A percentile compares a stretch with the other conserved stretches of the same genome.
Evolutionary conservation across 2,888 invertebrate species (phyloP).

Genomic region (Melieria picta): DNA sequence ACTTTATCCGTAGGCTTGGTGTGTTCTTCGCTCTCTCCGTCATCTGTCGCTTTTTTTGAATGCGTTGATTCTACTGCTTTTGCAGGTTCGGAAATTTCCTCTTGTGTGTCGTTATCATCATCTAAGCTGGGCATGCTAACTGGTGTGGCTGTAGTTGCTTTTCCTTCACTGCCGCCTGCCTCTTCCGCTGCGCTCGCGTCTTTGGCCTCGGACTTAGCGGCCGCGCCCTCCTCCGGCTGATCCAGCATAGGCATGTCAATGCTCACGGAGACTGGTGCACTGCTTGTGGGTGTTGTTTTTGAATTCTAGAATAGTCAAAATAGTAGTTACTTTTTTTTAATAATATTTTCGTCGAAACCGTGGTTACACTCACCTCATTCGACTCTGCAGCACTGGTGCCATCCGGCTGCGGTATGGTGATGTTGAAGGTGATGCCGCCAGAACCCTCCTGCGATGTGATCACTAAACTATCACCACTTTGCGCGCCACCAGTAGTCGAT

Average conservation of each 20-base stretch:
- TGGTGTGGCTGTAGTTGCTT: slow-evolving; percentile 50
- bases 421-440: slow-evolving; percentile 66
- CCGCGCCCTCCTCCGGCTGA: slow-evolving; percentile 60
- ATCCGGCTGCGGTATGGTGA: slow-evolving; percentile 65
- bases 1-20: slow-evolving; percentile 40
- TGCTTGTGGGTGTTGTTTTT: slow-evolving; percentile 50
- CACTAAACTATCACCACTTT: slow-evolving; percentile 59
- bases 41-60: slow-evolving; percentile 38
- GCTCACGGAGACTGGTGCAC: slow-evolving; percentile 61
- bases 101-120: slow-evolving; percentile 62
- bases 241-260: slow-evolving; percentile 66
- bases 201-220: slow-evolving; percentile 36
- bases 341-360: not conserved
- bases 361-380: slow-evolving; percentile 42
- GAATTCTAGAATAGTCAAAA: slow-evolving; percentile 38
- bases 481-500: slow-evolving; percentile 48
- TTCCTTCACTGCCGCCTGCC: slow-evolving; percentile 21
- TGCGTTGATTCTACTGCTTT: slow-evolving; percentile 43
- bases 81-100: slow-evolving; percentile 34
- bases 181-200: slow-evolving; percentile 27
- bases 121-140: slow-evolving; percentile 67
- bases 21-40: slow-evolving; percentile 37
- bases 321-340: not conserved
- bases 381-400: slow-evolving; percentile 45
- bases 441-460: slow-evolving; percentile 66